phyloP scores from a whole-genome alignment of 1,140 invertebrate species.

The Bombus balteatus region DNA sequence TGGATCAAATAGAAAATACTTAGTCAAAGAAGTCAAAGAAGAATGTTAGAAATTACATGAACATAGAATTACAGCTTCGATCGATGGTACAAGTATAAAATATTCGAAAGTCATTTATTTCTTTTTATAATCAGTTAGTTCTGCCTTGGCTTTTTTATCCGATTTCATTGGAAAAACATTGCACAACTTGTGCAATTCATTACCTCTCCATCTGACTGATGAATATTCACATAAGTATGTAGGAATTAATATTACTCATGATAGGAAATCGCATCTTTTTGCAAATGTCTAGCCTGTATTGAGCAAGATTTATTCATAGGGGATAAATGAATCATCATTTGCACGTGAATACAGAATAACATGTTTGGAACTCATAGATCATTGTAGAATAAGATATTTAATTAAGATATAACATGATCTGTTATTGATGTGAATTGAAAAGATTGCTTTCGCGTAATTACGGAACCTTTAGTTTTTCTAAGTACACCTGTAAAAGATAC shows the following conservation, averaged over 20 bases:
- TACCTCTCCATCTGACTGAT: background rate
- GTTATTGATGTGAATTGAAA: background rate
- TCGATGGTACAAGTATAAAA: too few species aligned
- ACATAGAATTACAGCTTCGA: too few species aligned
- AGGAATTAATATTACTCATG: background rate
- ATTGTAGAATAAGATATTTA: background rate
- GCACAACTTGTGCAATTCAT: too few species aligned
- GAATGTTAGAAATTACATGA: too few species aligned
- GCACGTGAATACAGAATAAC: background rate
- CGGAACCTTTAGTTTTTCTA: background rate
- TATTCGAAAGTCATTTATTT: background rate
- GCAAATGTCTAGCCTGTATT: background rate
- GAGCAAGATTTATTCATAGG: conserved; percentile 2
- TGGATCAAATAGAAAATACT: too few species aligned
- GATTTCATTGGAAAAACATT: too few species aligned
- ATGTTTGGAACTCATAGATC: background rate
- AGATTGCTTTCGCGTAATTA: background rate
- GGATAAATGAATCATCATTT: background rate
- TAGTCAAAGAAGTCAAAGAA: too few species aligned
- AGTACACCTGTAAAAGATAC: too few species aligned
- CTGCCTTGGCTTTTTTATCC: background rate
- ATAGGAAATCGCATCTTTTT: background rate
- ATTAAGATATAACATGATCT: background rate
- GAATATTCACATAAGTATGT: background rate
- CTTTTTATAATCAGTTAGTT: background rate